Evolutionary conservation across 2,888 invertebrate species (phyloP).

Genomic region (Unio pictorum): DNA sequence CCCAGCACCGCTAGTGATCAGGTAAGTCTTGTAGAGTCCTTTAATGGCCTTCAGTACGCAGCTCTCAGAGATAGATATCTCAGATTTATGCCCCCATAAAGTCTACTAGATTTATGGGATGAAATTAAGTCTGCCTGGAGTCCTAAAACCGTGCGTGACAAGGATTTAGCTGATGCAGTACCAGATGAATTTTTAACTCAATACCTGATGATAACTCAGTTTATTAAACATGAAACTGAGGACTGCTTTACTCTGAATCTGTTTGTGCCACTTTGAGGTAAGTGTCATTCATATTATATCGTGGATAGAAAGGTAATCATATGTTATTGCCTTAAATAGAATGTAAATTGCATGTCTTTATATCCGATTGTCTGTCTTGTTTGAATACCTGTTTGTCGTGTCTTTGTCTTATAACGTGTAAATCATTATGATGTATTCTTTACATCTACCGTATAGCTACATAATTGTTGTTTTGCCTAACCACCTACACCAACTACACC

Average conservation of each 20-base stretch:
- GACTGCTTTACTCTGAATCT: constrained; percentile 40
- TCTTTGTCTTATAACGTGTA: too few relatives aligned
- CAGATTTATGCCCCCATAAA: constrained; percentile 96
- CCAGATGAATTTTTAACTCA: constrained; percentile 22
- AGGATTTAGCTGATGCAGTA: constrained; percentile 12
- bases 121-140: constrained; percentile 79
- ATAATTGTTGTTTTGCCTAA: too few relatives aligned
- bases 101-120: constrained; percentile 87
- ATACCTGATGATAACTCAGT: constrained; percentile 19
- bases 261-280: constrained; percentile 37
- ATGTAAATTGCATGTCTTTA: too few relatives aligned
- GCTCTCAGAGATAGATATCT: constrained; percentile 90
- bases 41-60: constrained; percentile 93
- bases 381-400: too few relatives aligned
- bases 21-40: constrained; percentile 83
- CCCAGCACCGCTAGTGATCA: constrained; percentile 39
- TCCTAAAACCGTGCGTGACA: constrained; percentile 73
- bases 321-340: too few relatives aligned
- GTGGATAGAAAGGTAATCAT: too few relatives aligned
- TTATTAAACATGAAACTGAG: constrained; percentile 25
- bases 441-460: too few relatives aligned
- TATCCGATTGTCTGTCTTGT: too few relatives aligned
- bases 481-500: too few relatives aligned
- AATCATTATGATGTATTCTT: too few relatives aligned
- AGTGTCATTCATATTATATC: neutral